These are phyloP conservation scores for Melangyna quadrimaculata DNA, from an alignment of 2,888 invertebrate genomes.

Conservation along the genomic window DNA sequence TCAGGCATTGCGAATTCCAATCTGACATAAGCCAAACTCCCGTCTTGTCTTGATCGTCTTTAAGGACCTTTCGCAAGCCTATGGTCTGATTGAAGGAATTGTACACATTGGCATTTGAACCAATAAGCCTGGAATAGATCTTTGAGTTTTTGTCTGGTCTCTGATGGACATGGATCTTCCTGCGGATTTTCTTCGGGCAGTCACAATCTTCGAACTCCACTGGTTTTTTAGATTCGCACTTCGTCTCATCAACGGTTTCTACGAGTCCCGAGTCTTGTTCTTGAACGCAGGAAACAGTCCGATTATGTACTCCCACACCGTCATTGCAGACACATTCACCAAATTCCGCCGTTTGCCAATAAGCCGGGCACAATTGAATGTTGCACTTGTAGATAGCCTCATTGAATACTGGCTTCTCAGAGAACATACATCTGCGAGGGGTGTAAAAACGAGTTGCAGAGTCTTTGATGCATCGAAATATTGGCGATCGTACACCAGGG, in stretches of 20 bases:
- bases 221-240: slow-evolving; percentile 83
- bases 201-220: slow-evolving; percentile 80
- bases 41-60: slow-evolving; percentile 74
- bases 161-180: slow-evolving; percentile 73
- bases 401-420: slow-evolving; percentile 84
- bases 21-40: slow-evolving; percentile 78
- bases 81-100: slow-evolving; percentile 61
- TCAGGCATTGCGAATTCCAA: slow-evolving; percentile 83
- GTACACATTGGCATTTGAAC: slow-evolving; percentile 66
- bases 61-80: slow-evolving; percentile 73
- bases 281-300: slow-evolving; percentile 86
- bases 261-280: slow-evolving; percentile 77
- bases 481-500: slow-evolving; percentile 80
- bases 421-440: slow-evolving; percentile 85
- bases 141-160: slow-evolving; percentile 70
- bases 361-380: slow-evolving; percentile 88
- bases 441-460: slow-evolving; percentile 84
- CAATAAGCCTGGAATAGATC: slow-evolving; percentile 73
- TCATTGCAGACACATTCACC: slow-evolving; percentile 88
- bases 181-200: slow-evolving; percentile 75
- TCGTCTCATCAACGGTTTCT: slow-evolving; percentile 82
- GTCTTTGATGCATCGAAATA: slow-evolving; percentile 84
- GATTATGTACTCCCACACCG: slow-evolving; percentile 84
- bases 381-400: slow-evolving; percentile 86
- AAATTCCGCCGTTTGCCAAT: slow-evolving; percentile 90